A percentile compares a stretch with the other conserved stretches of the same genome.
phyloP scores from a whole-genome alignment of 2,888 invertebrate genomes.

The Cremastinae sp. region DNA sequence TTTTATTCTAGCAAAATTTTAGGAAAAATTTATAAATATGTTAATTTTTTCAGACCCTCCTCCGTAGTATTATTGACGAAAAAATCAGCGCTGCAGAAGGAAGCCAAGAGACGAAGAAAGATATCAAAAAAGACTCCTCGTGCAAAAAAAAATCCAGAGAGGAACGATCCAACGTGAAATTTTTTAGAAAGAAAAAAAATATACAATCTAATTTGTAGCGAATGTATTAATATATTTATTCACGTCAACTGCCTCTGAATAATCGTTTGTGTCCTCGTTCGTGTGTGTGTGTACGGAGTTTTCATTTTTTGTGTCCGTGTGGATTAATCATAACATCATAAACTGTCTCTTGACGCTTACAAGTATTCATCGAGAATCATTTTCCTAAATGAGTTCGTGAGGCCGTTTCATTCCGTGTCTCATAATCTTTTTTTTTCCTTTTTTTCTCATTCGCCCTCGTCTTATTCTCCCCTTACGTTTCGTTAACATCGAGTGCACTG shows the following conservation, averaged over 20 bases:
- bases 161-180: slow-evolving; percentile 37
- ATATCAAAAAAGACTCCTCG: slow-evolving; percentile 37
- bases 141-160: slow-evolving; percentile 20
- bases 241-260: slow-evolving; percentile 51
- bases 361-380: slow-evolving; percentile 38
- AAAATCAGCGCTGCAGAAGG: slow-evolving; percentile 42
- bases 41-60: slow-evolving; percentile 50
- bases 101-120: slow-evolving; percentile 50
- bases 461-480: slow-evolving; percentile 65
- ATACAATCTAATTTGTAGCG: slow-evolving; percentile 43
- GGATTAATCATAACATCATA: slow-evolving; percentile 46
- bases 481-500: slow-evolving; percentile 70
- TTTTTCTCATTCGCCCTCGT: too few relatives aligned
- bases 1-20: background rate
- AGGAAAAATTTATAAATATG: background rate
- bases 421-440: slow-evolving; percentile 24
- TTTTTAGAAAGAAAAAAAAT: slow-evolving; percentile 2
- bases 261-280: slow-evolving; percentile 35
- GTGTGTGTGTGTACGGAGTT: background rate
- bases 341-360: slow-evolving; percentile 42
- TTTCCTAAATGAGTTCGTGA: slow-evolving; percentile 40
- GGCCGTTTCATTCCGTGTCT: slow-evolving; percentile 37
- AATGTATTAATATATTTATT: slow-evolving; percentile 61
- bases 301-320: slow-evolving; percentile 22
- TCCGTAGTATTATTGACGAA: slow-evolving; percentile 53